Evolutionary conservation across 1,140 invertebrate genomes (phyloP).

Genomic region (Kradibia gibbosae): DNA sequence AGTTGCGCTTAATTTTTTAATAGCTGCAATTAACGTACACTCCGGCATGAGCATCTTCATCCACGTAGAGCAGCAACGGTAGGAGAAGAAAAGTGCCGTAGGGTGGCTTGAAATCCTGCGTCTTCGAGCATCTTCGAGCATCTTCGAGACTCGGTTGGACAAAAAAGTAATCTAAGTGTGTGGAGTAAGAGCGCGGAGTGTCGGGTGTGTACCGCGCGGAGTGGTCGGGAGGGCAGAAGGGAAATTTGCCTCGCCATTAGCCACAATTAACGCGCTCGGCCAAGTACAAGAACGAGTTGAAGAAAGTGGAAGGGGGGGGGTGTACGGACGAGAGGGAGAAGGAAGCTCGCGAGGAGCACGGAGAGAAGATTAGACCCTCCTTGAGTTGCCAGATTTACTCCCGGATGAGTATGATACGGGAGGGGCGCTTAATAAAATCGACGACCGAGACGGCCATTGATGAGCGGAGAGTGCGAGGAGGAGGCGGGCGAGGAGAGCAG

Average conservation of each 20-base stretch:
- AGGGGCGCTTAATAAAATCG: constrained; percentile 12
- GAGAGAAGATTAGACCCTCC: constrained; percentile 53
- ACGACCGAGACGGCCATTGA: no score
- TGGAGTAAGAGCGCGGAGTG: neutral
- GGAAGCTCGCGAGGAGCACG: constrained; percentile 12
- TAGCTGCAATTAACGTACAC: constrained; percentile 42
- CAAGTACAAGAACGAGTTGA: constrained; percentile 41
- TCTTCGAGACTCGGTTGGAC: constrained; percentile 26
- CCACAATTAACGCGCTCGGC: constrained; percentile 50
- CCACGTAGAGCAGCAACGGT: neutral
- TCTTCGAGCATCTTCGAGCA: neutral
- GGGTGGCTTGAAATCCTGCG: constrained; percentile 32
- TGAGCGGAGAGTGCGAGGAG: neutral
- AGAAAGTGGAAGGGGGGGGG: constrained; percentile 48
- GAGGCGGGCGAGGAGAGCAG: constrained; percentile 6
- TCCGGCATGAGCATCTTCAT: constrained; percentile 10
- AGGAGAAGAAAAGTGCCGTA: constrained; percentile 27
- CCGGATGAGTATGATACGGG: constrained; percentile 50
- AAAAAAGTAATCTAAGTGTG: constrained; percentile 9
- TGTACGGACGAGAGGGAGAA: neutral
- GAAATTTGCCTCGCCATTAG: constrained; percentile 47
- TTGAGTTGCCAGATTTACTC: constrained; percentile 57
- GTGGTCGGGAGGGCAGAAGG: neutral
- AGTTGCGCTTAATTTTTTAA: constrained; percentile 48
- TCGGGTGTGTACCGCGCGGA: no score